Conservation (phyloP, 2,888 invertebrate species). For the Cactoblastis cactorum region DNA sequence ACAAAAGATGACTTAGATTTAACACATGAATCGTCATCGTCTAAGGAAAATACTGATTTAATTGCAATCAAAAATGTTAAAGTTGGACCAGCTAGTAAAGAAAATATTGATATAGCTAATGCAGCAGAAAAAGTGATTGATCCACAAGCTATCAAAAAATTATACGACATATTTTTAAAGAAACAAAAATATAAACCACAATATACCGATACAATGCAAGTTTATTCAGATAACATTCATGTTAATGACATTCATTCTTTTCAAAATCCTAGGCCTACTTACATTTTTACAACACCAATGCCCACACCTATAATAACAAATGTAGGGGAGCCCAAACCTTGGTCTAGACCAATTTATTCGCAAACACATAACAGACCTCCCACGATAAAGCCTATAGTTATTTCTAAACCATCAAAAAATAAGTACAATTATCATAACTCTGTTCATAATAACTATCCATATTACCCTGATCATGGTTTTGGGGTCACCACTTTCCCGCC, state of each 20-base stretch:
- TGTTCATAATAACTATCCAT: conserved; percentile 43
- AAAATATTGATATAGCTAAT: conserved; percentile 29
- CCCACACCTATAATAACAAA: conserved; percentile 70
- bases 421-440: conserved; percentile 52
- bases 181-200: conserved; percentile 42
- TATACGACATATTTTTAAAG: conserved; percentile 34
- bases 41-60: conserved; percentile 31
- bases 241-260: conserved; percentile 34
- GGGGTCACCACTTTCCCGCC: conserved; percentile 70
- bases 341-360: conserved; percentile 30
- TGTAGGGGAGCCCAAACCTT: conserved; percentile 61
- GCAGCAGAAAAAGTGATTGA: conserved; percentile 26
- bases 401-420: conserved; percentile 47
- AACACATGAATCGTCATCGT: conserved; percentile 49
- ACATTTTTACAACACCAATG: conserved; percentile 49
- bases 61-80: conserved; percentile 24
- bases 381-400: conserved; percentile 47
- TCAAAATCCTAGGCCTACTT: conserved; percentile 39
- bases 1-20: conserved; percentile 66
- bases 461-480: conserved; percentile 43
- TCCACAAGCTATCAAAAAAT: conserved; percentile 33
- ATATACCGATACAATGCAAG: conserved; percentile 46
- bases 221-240: conserved; percentile 54
- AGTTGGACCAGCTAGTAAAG: conserved; percentile 2
- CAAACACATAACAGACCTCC: conserved; percentile 36